These are phyloP conservation scores for Meloe dianella DNA, from an alignment of 2,888 invertebrate genomes.

Conservation along the genomic window DNA sequence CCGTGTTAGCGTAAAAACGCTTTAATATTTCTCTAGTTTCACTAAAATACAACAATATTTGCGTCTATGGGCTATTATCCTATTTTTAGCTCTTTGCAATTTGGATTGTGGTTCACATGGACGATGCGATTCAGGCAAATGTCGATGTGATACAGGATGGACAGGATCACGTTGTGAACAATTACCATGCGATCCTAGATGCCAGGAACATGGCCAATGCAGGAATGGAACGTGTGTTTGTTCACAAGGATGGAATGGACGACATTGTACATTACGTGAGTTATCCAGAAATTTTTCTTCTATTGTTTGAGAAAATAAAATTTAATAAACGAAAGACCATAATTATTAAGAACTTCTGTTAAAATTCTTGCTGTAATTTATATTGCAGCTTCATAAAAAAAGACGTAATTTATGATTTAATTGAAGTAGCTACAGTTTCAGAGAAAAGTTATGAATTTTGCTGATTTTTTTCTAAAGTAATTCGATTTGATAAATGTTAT, in stretches of 20 bases:
- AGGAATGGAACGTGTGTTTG: constrained; percentile 98
- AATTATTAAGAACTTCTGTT: too few relatives aligned
- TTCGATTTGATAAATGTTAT: too few relatives aligned
- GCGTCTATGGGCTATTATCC: constrained; percentile 1
- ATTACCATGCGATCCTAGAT: constrained; percentile 88
- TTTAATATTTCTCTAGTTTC: constrained; percentile 24
- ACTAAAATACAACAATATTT: neutral
- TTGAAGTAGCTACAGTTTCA: too few relatives aligned
- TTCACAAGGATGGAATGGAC: constrained; percentile 97
- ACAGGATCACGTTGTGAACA: constrained; percentile 91
- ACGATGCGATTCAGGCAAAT: constrained; percentile 89
- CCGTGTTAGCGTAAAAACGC: constrained; percentile 16
- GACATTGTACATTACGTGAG: constrained; percentile 96
- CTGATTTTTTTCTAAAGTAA: too few relatives aligned
- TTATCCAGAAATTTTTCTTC: constrained; percentile 43
- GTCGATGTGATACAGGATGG: constrained; percentile 93
- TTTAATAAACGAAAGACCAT: neutral
- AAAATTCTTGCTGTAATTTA: too few relatives aligned
- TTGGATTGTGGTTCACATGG: constrained; percentile 94
- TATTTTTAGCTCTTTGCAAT: constrained; percentile 80
- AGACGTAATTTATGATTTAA: too few relatives aligned
- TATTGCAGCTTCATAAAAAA: too few relatives aligned
- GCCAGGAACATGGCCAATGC: constrained; percentile 95
- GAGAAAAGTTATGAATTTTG: too few relatives aligned
- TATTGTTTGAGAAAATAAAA: neutral